These are phyloP conservation scores for Nyctalus aviator DNA, from an alignment of 2,797 vertebrate species.

Conservation along the genomic window DNA sequence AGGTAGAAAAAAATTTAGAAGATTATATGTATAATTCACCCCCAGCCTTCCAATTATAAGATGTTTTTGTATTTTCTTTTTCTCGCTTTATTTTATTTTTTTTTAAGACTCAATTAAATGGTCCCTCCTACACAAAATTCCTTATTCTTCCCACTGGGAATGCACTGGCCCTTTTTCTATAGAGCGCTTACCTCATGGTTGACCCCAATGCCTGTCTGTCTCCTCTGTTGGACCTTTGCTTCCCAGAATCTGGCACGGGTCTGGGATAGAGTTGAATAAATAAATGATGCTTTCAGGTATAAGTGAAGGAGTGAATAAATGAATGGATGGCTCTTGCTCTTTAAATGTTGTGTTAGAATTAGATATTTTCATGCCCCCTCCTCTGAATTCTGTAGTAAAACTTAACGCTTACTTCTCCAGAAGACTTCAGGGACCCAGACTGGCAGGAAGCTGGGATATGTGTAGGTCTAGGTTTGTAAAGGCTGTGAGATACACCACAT, in stretches of 20 bases:
- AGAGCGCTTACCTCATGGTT: neutral
- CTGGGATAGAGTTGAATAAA: neutral
- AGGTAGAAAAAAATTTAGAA: neutral
- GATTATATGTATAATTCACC: neutral
- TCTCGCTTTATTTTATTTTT: neutral
- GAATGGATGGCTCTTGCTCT: neutral
- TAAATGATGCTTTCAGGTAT: neutral
- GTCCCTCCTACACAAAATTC: neutral
- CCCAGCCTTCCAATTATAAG: neutral
- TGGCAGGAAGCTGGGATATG: neutral
- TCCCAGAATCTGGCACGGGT: neutral
- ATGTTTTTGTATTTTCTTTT: conserved; percentile 16
- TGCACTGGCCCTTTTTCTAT: neutral
- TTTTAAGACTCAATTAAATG: neutral
- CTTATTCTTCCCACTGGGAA: neutral
- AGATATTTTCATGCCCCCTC: neutral
- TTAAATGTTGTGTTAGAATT: conserved; percentile 29
- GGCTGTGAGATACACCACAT: neutral
- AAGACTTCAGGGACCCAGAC: neutral
- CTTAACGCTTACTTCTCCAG: neutral
- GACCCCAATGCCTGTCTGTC: neutral
- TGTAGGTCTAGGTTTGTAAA: neutral
- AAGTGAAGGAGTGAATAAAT: neutral
- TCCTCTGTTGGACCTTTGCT: neutral
- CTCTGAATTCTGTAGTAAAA: neutral